Evolutionary conservation across 2,797 vertebrate genomes (phyloP), one percentile per base, ranked within the genome.

Genomic region (Anabacerthia variegaticeps): DNA sequence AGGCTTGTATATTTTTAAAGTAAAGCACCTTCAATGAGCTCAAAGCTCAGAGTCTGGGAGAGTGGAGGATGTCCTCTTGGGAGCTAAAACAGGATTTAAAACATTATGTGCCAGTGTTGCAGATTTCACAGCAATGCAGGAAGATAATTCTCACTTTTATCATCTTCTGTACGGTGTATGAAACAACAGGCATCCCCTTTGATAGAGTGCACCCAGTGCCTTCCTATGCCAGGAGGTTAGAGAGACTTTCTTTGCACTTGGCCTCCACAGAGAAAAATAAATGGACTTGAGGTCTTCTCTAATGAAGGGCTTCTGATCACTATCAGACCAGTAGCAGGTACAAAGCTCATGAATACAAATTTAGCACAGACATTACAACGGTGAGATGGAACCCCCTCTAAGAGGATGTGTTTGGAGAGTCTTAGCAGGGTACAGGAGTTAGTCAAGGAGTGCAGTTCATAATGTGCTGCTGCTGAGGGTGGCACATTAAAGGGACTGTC

Each of bases 401-500:
- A 56, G 5, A 37, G 20, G 3, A 7, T 21, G 9, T 51, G 26
- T 48, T 73, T 59, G 43, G 26, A 66, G 65, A 67, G 8, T 23
- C 48, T 37, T 44, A 77, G 2, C 0, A 2, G 1, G 3, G 15
- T 30, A 13, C 24, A 3, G 12, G 41, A 3, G 14, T 24, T n/a
- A 27, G 27, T 15, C 39, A 30, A 28, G 46, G 39, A n/a, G 34
- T 7, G n/a, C 10, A 7, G 12, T 74, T 87, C 3, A 14, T 14
- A 6, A 23, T 41, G 21, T 39, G 39, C 12, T 0, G 0, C 39
- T 55, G n/a, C 3, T 48, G 36, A 12, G 13, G 7, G 22, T 28
- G 44, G 21, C 28, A 22, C 8, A 1, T 20, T 34, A 28, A 52
- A 61, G 37, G 54, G 12, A 41, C 37, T 24, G 68, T 48, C 32